phyloP scores from a whole-genome alignment of 2,888 invertebrate species.

The Andrena fulva region DNA sequence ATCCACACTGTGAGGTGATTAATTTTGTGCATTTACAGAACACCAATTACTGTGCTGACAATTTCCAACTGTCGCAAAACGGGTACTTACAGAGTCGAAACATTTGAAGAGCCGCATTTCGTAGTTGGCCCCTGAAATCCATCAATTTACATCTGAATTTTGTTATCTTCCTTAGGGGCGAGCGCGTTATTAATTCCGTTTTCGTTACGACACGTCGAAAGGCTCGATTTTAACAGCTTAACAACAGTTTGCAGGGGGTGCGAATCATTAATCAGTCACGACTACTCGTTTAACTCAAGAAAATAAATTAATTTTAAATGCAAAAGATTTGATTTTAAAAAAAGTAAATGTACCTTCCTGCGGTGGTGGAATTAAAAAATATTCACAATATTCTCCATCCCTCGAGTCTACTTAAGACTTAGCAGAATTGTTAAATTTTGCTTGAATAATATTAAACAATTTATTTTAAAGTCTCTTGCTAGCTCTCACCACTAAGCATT shows the following conservation, averaged over 20 bases:
- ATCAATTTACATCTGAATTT: conserved; percentile 64
- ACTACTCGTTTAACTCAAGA: too few relatives aligned
- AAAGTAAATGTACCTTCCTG: too few relatives aligned
- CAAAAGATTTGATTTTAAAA: too few relatives aligned
- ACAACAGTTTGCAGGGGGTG: not conserved
- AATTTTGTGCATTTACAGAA: conserved; percentile 40
- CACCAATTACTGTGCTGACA: conserved; percentile 48
- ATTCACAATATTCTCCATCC: too few relatives aligned
- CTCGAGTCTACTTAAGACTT: too few relatives aligned
- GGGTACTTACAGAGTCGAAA: conserved; percentile 65
- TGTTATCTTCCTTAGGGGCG: not conserved
- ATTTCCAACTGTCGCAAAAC: conserved; percentile 20
- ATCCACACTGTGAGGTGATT: conserved; percentile 25
- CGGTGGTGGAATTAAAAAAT: too few relatives aligned
- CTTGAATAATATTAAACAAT: too few relatives aligned
- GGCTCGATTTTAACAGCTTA: not conserved
- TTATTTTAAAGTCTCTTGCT: too few relatives aligned
- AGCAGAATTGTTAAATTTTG: too few relatives aligned
- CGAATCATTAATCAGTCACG: not conserved
- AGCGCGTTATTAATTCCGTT: not conserved
- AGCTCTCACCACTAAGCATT: too few relatives aligned
- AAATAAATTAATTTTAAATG: too few relatives aligned
- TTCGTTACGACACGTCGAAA: not conserved
- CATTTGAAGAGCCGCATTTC: conserved; percentile 71
- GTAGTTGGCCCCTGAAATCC: conserved; percentile 64